Percentiles rank a stretch among this genome's conserved stretches.
phyloP scores from a whole-genome alignment of 2,888 invertebrate species.

The Eueremaeus valkanovi region DNA sequence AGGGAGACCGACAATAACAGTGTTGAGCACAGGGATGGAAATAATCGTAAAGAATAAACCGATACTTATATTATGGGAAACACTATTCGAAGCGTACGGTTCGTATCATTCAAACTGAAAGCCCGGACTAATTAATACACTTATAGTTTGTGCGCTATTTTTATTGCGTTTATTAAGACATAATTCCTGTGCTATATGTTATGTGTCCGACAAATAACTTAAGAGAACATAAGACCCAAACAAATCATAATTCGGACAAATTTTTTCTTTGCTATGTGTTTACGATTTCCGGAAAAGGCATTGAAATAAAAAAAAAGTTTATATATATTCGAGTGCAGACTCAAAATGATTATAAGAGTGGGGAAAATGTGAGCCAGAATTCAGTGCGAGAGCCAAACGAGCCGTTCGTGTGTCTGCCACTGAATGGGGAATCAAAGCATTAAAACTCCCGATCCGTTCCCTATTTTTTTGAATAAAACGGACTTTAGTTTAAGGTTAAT shows the following conservation, averaged over 20 bases:
- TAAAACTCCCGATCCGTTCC: conserved; percentile 3
- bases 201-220: no score
- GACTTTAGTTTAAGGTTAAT: conserved; percentile 17
- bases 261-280: not conserved
- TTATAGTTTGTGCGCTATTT: no score
- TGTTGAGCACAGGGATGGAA: not conserved
- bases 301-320: not conserved
- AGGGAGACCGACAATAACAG: not conserved
- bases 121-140: no score
- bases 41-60: no score
- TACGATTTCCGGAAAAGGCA: not conserved
- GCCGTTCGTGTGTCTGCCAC: not conserved
- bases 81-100: no score
- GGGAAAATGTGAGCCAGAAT: conserved; percentile 2
- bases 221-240: no score
- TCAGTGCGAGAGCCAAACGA: not conserved
- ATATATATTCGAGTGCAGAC: not conserved
- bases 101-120: no score
- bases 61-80: no score
- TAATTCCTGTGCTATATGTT: no score
- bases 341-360: conserved; percentile 4
- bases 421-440: not conserved
- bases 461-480: conserved; percentile 1
- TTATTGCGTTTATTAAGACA: no score
- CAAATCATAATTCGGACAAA: not conserved